Evolutionary conservation across 2,888 invertebrate species (phyloP).

Genomic region (Parapristionchus giblindavisi): DNA sequence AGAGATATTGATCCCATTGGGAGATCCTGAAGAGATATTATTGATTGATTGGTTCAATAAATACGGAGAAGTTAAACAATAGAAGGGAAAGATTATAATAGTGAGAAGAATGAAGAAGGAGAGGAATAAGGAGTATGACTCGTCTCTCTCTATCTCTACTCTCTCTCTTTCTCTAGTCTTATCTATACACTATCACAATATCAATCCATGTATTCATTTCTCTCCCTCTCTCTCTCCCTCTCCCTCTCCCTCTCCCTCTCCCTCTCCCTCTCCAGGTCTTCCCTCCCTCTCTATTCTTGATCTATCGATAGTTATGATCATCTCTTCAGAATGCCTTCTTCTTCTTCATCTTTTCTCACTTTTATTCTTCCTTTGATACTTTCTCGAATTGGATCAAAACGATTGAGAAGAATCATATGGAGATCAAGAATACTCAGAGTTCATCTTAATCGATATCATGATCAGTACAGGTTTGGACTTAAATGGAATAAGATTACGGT

Average conservation of each 20-base stretch:
- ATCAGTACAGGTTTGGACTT: constrained; percentile 26
- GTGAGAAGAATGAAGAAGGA: constrained; percentile 1
- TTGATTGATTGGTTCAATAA: not conserved
- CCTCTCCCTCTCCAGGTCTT: constrained; percentile 21
- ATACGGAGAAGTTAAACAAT: not conserved
- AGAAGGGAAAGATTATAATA: constrained; percentile 19
- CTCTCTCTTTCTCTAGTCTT: constrained; percentile 10
- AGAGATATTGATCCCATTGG: not conserved
- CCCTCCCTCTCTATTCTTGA: constrained; percentile 24
- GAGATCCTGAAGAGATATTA: not conserved
- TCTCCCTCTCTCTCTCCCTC: not conserved
- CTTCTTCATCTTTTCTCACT: too few relatives aligned
- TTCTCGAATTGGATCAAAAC: too few relatives aligned
- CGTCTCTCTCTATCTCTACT: constrained; percentile 19
- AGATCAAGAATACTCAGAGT: not conserved
- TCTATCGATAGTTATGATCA: not conserved
- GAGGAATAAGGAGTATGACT: constrained; percentile 5
- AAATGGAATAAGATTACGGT: not conserved
- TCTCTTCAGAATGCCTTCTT: too few relatives aligned
- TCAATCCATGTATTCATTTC: constrained; percentile 18
- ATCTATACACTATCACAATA: not conserved
- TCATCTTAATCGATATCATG: not conserved
- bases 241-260: constrained; percentile 2
- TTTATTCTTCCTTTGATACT: too few relatives aligned
- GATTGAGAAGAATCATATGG: not conserved